Base-by-base conservation (phyloP, 2,888 invertebrate species). In the Synanthedon vespiformis region DNA sequence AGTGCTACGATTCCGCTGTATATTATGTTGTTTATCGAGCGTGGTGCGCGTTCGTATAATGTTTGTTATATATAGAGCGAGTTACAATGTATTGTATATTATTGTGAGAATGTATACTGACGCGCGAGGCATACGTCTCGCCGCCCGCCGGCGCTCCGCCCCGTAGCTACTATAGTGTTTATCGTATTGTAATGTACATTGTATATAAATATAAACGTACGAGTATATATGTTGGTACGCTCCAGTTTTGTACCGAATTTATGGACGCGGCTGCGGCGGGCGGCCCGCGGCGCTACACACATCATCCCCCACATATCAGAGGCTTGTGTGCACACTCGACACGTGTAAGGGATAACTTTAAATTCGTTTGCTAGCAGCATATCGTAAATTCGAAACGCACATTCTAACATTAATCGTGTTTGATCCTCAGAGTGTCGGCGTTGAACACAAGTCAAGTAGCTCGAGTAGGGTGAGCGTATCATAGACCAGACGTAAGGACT, bases 241-340 rank as follows among this genome's bases (percentile, higher is more conserved):
- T 77, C 74, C 77, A 68, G 69, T 80, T 80, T 77, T 76, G 80
- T 81, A 79, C 77, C 77, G 64, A 65, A 60, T 14, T 47, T 18
- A 22, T n/a, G 50, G 13, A n/a, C 34, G 50, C 27, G 34, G 70
- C 70, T 62, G 62, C 72, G 77, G 77, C 73, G 73, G 72, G 62
- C 74, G 77, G 77, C 70, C 69, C 70, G 77, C 68, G 69, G 69
- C 73, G 75, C 83, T 80, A 80, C 81, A 82, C 84, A 82, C 83
- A 77, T 81, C 82, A 79, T 81, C 82, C 77, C 83, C 83, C 82
- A 85, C 85, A 85, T 86, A 87, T 87, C 86, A 85, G 79, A 77
- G 77, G 72, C 80, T 80, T 78, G 80, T 76, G 81, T 74, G 64
- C 75, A 72, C 72, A 65, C 67, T 68, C 72, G 74, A 74, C 72